phyloP scores from a whole-genome alignment of 1,140 invertebrate species.

The Drosophila parvula region DNA sequence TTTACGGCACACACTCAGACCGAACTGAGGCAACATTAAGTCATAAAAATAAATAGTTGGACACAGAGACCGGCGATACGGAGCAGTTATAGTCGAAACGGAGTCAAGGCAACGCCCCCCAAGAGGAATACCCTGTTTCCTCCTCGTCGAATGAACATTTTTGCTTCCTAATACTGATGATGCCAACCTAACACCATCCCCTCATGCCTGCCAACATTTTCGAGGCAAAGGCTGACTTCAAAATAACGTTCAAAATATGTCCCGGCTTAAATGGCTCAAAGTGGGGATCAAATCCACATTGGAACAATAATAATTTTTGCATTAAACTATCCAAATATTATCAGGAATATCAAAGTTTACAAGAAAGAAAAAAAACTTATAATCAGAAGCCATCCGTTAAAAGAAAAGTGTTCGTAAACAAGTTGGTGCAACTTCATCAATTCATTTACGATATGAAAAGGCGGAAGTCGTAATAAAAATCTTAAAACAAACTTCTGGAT shows the following conservation, averaged over 20 bases:
- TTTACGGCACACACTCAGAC: constrained; percentile 52
- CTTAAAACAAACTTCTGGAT: constrained; percentile 53
- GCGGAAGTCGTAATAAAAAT: constrained; percentile 49
- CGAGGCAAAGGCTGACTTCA: neutral
- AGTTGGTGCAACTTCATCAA: constrained; percentile 48
- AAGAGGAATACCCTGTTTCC: constrained; percentile 4
- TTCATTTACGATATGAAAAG: constrained; percentile 34
- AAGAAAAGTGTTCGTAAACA: neutral
- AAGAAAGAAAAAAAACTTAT: constrained; percentile 9
- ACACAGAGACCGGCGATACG: constrained; percentile 40
- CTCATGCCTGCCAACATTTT: neutral
- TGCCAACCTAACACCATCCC: constrained; percentile 10
- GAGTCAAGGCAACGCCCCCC: constrained; percentile 51
- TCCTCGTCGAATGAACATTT: constrained; percentile 34
- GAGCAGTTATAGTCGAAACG: constrained; percentile 60
- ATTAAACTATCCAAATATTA: constrained; percentile 7
- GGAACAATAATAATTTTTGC: constrained; percentile 2
- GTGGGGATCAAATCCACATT: neutral
- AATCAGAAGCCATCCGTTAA: constrained; percentile 8
- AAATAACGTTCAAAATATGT: constrained; percentile 1
- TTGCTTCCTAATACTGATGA: constrained; percentile 70
- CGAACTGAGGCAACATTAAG: constrained; percentile 71
- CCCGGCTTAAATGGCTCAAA: neutral
- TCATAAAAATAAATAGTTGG: constrained; percentile 81
- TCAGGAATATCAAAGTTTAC: neutral